Evolutionary conservation across 2,888 invertebrate genomes (phyloP), one percentile per base, ranked within the genome.

Genomic region (Acronicta alni): DNA sequence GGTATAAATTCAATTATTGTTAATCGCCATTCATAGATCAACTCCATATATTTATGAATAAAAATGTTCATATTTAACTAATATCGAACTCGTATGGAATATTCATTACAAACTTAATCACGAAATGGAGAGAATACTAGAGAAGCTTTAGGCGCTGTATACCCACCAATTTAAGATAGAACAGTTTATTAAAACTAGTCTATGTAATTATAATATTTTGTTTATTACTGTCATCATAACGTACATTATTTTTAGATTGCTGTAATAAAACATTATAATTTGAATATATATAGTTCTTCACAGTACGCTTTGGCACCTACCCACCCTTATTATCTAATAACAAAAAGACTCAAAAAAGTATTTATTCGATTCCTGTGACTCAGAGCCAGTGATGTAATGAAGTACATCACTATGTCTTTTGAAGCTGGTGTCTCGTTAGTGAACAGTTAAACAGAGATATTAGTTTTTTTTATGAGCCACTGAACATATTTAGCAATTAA

Each of bases 371-470:
- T 61, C 57, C 46, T 39, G 60, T 75, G 80, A 80, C 69, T 71
- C 52, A 60, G 43, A 70, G 58, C 46, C 56, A 60, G 46, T 72
- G 64, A 73, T 75, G 72, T 75, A 77, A 67, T 75, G 66, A 69
- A 65, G 69, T 75, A 66, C 55, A 54, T 57, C 56, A 18, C 35
- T 39, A 61, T 66, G 62, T 76, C 69, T 60, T 76, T 69, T 74
- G 49, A 68, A 75, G 57, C 67, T 61, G 56, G 54, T 59, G 60
- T 63, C 82, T 83, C 80, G 75, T 85, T 85, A 85, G 80, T 65
- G 51, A 68, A 68, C 75, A 74, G 73, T 81, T 75, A 79, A 52
- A 73, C 54, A 55, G 46, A 75, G 43, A 65, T 69, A 67, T 68
- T 54, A 14, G 59, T 56, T 64, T 63, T n/a, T 67, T 64, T 75